These are phyloP conservation scores for Dreissena rostriformis DNA, from an alignment of 1,140 invertebrate species.

Conservation along the genomic window DNA sequence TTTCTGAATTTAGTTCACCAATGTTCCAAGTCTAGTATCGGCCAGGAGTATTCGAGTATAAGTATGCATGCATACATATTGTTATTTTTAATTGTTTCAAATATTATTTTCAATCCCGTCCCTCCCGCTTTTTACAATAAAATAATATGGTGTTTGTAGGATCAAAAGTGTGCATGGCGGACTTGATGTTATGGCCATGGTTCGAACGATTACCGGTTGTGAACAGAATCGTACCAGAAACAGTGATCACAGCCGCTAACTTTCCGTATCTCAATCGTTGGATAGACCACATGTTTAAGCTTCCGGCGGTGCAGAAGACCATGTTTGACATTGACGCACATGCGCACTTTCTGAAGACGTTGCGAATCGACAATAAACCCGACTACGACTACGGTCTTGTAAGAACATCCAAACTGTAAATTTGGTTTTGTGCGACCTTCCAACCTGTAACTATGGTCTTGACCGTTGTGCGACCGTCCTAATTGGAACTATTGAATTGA, in stretches of 20 bases:
- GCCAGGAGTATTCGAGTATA: too few species aligned
- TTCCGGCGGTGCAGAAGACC: slow-evolving; percentile 50
- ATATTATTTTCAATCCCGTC: too few species aligned
- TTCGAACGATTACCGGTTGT: slow-evolving; percentile 49
- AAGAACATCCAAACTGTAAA: slow-evolving; percentile 10
- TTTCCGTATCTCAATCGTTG: slow-evolving; percentile 30
- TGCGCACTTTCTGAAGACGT: slow-evolving; percentile 36
- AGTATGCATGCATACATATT: too few species aligned
- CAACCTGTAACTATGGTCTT: background rate
- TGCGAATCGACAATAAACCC: slow-evolving; percentile 43
- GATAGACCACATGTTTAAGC: slow-evolving; percentile 39
- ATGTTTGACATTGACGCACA: slow-evolving; percentile 39
- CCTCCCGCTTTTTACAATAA: too few species aligned
- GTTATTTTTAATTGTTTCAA: too few species aligned
- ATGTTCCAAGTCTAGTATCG: too few species aligned
- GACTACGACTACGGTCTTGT: slow-evolving; percentile 54
- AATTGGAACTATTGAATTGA: too few species aligned
- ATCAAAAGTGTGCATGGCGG: slow-evolving; percentile 53
- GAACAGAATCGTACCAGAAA: slow-evolving; percentile 45
- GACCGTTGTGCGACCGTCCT: too few species aligned
- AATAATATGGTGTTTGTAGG: slow-evolving; percentile 29
- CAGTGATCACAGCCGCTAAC: slow-evolving; percentile 10
- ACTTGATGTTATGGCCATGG: slow-evolving; percentile 58
- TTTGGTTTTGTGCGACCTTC: background rate
- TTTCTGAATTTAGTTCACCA: too few species aligned